A percentile compares a stretch with the other conserved stretches of the same genome.
Evolutionary conservation across 1,140 invertebrate genomes (phyloP).

Genomic region (Meloidogyne exigua): DNA sequence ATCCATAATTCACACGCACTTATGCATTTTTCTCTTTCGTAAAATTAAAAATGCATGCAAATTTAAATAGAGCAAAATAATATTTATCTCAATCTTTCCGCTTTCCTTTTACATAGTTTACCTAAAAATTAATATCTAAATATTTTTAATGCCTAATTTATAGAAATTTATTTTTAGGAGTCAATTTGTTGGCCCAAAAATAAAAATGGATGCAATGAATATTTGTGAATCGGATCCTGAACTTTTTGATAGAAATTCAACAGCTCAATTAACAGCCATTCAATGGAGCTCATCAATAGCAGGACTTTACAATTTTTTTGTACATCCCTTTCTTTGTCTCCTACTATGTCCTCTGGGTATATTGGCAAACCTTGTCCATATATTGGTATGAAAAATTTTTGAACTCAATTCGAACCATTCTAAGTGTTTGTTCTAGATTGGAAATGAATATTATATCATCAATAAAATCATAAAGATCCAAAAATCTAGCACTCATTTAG

Average conservation of each 20-base stretch:
- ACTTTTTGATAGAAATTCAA: conserved; percentile 43
- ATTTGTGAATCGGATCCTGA: conserved; percentile 49
- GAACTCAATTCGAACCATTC: background rate
- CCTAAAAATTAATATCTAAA: too few relatives aligned
- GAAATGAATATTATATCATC: too few relatives aligned
- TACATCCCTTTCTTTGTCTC: conserved; percentile 51
- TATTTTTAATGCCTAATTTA: too few relatives aligned
- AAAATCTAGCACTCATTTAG: background rate
- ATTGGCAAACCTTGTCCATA: conserved; percentile 52
- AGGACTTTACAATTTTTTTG: conserved; percentile 36
- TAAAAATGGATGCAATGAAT: background rate
- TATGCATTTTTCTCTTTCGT: too few relatives aligned
- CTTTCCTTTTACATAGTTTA: too few relatives aligned
- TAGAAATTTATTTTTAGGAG: too few relatives aligned
- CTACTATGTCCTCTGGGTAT: conserved; percentile 52
- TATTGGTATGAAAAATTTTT: conserved; percentile 23
- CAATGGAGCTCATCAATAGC: conserved; percentile 38
- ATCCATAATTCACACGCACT: too few relatives aligned
- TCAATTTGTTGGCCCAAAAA: background rate
- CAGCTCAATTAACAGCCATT: conserved; percentile 39
- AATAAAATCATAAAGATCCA: background rate
- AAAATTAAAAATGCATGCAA: too few relatives aligned
- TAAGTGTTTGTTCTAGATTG: too few relatives aligned
- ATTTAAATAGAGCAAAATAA: too few relatives aligned
- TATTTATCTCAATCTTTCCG: too few relatives aligned